Evolutionary conservation across 2,888 invertebrate species (phyloP), one percentile per base, ranked within the genome.

Genomic region (Conchocele bisecta): DNA sequence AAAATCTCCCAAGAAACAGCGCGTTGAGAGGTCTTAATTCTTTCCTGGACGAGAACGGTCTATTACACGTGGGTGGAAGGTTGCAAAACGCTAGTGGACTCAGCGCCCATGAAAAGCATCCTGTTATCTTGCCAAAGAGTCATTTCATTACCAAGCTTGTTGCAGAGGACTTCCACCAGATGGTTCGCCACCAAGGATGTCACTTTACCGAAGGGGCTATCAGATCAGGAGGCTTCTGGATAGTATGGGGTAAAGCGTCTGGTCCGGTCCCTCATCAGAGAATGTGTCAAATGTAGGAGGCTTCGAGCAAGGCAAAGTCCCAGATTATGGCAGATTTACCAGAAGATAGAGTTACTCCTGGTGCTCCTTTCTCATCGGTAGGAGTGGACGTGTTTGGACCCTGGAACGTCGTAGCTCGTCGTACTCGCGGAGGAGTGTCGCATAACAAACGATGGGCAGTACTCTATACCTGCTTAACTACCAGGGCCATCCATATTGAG

Each of bases 271-370:
- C 20, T 44, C 2, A 74, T 65, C 22, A 24, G 24, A 13, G 35
- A 56, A 24, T 74, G 74, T 39, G 60, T 74, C 1, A 11, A 13
- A 5, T 74, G 74, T 41, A 56, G 63, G 33, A 61, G 41, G 31
- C 48, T 53, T 2, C 44, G 64, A 41, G 64, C 6, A 28, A 37
- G 22, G 26, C 39, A 15, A 2, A 17, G 3, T 28, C 41, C 7
- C 75, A 75, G 41, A 50, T 58, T 17, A 75, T 75, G 75, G 64
- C 71, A 11, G 58, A 73, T 41, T 26, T 75, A 29, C 75, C 75
- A 13, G 51, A 26, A 20, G 66, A 60, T 60, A 17, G 60, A 11
- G 26, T 13, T n/a, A 37, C 15, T 7, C 60, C 51, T 22, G 7
- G 26, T n/a, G 29, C 63, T 15, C 54, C 63, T 46, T 60, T 60